Evolutionary conservation across 2,888 invertebrate genomes (phyloP), one percentile per base, ranked within the genome.

Genomic region (Nymphalis urticae): DNA sequence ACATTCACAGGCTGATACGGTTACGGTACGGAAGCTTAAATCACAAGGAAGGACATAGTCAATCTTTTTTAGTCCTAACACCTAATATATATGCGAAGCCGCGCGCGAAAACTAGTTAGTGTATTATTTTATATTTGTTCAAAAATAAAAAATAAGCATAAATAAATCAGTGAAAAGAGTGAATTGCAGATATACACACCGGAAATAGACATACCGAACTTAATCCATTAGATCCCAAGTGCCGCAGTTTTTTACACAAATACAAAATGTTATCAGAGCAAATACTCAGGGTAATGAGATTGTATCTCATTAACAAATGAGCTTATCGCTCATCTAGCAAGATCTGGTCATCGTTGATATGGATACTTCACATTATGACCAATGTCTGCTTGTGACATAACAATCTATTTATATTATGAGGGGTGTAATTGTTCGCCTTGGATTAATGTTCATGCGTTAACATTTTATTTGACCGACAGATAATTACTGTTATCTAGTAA

Each of bases 231-330:
- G 54, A 62, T 48, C 36, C 36, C 36, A 62, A 66, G 54, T 54
- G 48, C 27, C 54, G 56, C 56, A 66, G 27, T 60, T 69, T 65
- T 48, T 32, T 19, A 68, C 47, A 53, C 32, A 64, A 36, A 61
- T 61, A 64, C 21, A 64, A 61, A 62, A 62, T 50, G 61, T 60
- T 27, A 69, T 62, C 56, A 61, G 62, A 56, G 69, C 56, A 66
- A 66, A 66, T 66, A 66, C 65, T 69, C 21, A 69, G 62, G 24
- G 50, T 65, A 69, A 65, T 58, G 65, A 69, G 65, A 53, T 64
- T 53, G 58, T 58, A 65, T 68, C 59, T 62, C 54, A 69, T 73
- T 67, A 66, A 69, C 67, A 64, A 63, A 69, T 71, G 68, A 69
- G 67, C 60, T 60, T 63, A 68, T 71, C 69, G 65, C 59, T 68